These are phyloP conservation scores for Felis chaus DNA, from an alignment of 2,113 vertebrate species.

Conservation along the genomic window DNA sequence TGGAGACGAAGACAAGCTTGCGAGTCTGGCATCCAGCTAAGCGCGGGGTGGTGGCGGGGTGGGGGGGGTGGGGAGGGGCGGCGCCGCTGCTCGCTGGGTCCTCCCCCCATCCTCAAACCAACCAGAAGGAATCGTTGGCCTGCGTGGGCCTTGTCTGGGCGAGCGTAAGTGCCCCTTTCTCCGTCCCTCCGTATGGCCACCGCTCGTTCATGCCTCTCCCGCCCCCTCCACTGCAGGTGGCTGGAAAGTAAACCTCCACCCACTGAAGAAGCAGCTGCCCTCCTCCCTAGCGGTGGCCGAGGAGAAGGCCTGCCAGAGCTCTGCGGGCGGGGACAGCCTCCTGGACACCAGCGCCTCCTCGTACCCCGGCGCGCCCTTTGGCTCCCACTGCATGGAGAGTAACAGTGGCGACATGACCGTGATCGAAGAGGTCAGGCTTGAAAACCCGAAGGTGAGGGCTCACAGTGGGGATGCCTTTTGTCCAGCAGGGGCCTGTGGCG, in stretches of 20 bases:
- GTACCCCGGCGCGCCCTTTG: slow-evolving; percentile 20
- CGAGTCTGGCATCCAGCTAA: not conserved
- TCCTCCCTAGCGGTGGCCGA: slow-evolving; percentile 50
- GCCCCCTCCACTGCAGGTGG: slow-evolving; percentile 43
- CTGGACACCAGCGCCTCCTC: slow-evolving; percentile 62
- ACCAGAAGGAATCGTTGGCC: accelerated
- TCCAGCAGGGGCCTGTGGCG: not conserved
- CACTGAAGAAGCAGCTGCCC: slow-evolving; percentile 68
- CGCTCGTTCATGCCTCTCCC: not conserved
- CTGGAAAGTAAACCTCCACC: slow-evolving; percentile 74
- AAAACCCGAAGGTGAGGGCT: slow-evolving; percentile 83
- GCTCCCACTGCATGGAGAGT: not conserved
- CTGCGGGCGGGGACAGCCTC: not conserved
- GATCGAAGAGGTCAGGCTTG: slow-evolving; percentile 86
- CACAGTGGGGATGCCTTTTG: accelerated
- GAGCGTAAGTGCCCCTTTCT: accelerated
- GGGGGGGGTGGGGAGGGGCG: accelerated
- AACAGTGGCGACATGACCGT: slow-evolving; percentile 79
- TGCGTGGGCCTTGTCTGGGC: not conserved
- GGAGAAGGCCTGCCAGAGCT: slow-evolving; percentile 53
- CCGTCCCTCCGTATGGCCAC: too few relatives aligned
- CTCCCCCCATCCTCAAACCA: not conserved
- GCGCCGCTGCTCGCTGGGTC: not conserved
- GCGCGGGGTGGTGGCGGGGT: not conserved
- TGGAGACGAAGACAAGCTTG: not conserved